phyloP scores from a whole-genome alignment of 1,140 invertebrate species.

The Ceratina australensis region DNA sequence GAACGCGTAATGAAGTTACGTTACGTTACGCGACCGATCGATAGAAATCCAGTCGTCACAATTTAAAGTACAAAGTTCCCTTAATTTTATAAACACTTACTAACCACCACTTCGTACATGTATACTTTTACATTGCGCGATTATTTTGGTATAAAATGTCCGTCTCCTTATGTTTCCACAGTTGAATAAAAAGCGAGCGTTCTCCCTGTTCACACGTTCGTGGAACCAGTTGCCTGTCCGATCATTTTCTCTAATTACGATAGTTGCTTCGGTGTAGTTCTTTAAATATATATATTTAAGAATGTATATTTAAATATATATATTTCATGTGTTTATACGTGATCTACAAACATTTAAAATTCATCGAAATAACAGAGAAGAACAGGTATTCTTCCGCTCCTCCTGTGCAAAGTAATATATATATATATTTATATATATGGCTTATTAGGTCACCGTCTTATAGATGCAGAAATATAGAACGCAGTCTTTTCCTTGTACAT shows the following conservation, averaged over 20 bases:
- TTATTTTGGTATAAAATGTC: constrained; percentile 71
- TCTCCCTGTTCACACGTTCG: constrained; percentile 30
- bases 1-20: background rate
- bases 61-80: constrained; percentile 40
- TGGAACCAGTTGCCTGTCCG: constrained; percentile 21
- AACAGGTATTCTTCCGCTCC: constrained; percentile 41
- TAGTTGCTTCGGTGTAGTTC: constrained; percentile 47
- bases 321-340: constrained; percentile 56
- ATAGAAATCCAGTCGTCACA: constrained; percentile 25
- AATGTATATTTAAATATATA: background rate
- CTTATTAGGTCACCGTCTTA: constrained; percentile 57
- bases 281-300: constrained; percentile 1
- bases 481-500: constrained; percentile 55
- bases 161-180: constrained; percentile 43
- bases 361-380: constrained; percentile 64
- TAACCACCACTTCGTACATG: constrained; percentile 45
- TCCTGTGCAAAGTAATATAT: constrained; percentile 58
- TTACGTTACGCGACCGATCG: constrained; percentile 3
- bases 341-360: constrained; percentile 71
- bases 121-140: constrained; percentile 51
- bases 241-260: constrained; percentile 42
- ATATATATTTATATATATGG: constrained; percentile 64
- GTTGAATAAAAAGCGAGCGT: constrained; percentile 55
- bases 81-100: constrained; percentile 48
- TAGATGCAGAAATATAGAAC: constrained; percentile 71